phyloP scores from a whole-genome alignment of 2,888 invertebrate genomes.

The Chrysopilus asiliformis region DNA sequence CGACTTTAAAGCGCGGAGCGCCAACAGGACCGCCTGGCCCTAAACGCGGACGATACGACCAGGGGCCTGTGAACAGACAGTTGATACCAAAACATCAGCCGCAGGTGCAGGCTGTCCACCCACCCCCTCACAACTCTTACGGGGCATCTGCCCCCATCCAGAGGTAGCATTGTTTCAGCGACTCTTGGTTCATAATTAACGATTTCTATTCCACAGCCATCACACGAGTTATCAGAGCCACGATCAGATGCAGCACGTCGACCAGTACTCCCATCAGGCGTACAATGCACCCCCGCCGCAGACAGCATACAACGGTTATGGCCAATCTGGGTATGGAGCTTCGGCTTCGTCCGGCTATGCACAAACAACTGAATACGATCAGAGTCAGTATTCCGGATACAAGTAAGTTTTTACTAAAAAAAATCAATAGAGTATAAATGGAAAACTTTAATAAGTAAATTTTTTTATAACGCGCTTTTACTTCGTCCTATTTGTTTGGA shows the following conservation, averaged over 20 bases:
- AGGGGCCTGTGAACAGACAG: constrained; percentile 31
- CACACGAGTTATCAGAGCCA: constrained; percentile 29
- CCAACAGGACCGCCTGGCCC: constrained; percentile 33
- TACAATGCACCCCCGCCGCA: constrained; percentile 25
- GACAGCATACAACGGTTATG: constrained; percentile 32
- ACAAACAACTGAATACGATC: constrained; percentile 31
- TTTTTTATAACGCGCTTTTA: too few relatives aligned
- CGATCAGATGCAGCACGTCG: constrained; percentile 31
- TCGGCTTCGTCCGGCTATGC: constrained; percentile 28
- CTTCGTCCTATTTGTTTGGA: too few relatives aligned
- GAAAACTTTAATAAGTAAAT: too few relatives aligned
- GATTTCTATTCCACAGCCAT: too few relatives aligned
- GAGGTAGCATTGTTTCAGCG: too few relatives aligned
- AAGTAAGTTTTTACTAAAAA: constrained; percentile 25
- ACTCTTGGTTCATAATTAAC: too few relatives aligned
- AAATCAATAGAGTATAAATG: too few relatives aligned
- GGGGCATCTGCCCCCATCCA: too few relatives aligned
- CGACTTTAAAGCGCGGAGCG: constrained; percentile 33
- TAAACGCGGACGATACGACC: constrained; percentile 34
- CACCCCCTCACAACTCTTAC: constrained; percentile 12
- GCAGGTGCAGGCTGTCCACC: constrained; percentile 23
- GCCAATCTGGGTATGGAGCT: constrained; percentile 28
- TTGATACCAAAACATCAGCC: constrained; percentile 33
- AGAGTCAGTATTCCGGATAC: constrained; percentile 34
- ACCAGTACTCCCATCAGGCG: constrained; percentile 34